These are phyloP conservation scores for Eumacrocentrus americanus DNA, from an alignment of 2,888 invertebrate species.

Conservation along the genomic window DNA sequence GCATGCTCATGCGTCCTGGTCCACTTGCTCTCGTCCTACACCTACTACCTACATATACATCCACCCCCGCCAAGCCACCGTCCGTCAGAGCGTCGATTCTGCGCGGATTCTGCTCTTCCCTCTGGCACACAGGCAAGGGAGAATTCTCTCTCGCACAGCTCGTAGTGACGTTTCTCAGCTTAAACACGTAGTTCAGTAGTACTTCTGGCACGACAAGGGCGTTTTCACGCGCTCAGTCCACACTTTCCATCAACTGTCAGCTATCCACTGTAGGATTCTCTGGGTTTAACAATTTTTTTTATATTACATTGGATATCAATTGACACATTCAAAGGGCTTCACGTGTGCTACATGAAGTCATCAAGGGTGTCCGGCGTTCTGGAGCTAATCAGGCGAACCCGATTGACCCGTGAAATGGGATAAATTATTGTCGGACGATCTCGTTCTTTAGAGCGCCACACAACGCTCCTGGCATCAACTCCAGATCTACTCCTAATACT, in stretches of 20 bases:
- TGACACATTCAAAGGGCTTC: neutral
- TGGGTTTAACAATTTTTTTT: neutral
- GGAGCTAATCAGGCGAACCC: neutral
- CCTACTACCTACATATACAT: neutral
- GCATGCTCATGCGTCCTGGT: slow-evolving; percentile 21
- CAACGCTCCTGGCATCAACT: neutral
- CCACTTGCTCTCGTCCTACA: neutral
- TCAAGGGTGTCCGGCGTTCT: neutral
- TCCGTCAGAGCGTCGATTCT: slow-evolving; percentile 16
- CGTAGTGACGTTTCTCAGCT: neutral
- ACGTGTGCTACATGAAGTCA: neutral
- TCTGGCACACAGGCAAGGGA: neutral
- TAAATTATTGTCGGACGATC: neutral
- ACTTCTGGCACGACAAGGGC: slow-evolving; percentile 10
- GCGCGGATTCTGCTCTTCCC: slow-evolving; percentile 16
- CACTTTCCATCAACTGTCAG: neutral
- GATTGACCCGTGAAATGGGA: neutral
- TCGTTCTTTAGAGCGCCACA: neutral
- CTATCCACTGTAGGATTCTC: too few species aligned
- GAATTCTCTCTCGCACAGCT: slow-evolving; percentile 4
- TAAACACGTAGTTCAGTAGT: slow-evolving; percentile 8
- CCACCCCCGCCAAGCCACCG: neutral
- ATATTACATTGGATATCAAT: neutral
- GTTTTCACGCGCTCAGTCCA: slow-evolving; percentile 4
- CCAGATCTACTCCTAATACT: neutral